These are phyloP conservation scores for Podilymbus podiceps DNA, from an alignment of 2,113 vertebrate species.

Conservation along the genomic window DNA sequence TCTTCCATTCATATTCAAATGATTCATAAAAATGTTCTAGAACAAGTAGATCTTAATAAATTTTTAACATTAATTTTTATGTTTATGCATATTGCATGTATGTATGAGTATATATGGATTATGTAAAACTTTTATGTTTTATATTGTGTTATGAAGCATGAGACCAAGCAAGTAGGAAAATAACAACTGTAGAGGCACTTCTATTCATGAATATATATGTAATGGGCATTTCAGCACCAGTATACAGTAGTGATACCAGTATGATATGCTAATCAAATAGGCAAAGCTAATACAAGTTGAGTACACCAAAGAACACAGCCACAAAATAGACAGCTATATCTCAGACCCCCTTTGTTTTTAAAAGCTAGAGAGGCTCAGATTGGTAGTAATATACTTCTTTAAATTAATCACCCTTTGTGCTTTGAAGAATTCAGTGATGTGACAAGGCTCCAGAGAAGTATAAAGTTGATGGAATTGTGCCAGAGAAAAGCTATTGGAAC, in stretches of 20 bases:
- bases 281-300: neutral
- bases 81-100: neutral
- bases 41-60: neutral
- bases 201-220: neutral
- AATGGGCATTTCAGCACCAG: neutral
- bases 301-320: neutral
- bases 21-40: neutral
- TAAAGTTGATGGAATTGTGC: neutral
- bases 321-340: neutral
- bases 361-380: neutral
- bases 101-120: fast-evolving
- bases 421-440: neutral
- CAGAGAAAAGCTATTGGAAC: neutral
- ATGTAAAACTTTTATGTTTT: neutral
- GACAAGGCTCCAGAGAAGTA: neutral
- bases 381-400: neutral
- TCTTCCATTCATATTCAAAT: neutral
- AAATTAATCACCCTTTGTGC: neutral
- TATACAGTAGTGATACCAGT: neutral
- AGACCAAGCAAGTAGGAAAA: neutral
- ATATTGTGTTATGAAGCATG: neutral
- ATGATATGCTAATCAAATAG: neutral
- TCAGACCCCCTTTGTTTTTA: neutral
- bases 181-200: neutral
- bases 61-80: neutral